Evolutionary conservation across 1,140 invertebrate genomes (phyloP).

Genomic region (Yoshiicerus persimilis): DNA sequence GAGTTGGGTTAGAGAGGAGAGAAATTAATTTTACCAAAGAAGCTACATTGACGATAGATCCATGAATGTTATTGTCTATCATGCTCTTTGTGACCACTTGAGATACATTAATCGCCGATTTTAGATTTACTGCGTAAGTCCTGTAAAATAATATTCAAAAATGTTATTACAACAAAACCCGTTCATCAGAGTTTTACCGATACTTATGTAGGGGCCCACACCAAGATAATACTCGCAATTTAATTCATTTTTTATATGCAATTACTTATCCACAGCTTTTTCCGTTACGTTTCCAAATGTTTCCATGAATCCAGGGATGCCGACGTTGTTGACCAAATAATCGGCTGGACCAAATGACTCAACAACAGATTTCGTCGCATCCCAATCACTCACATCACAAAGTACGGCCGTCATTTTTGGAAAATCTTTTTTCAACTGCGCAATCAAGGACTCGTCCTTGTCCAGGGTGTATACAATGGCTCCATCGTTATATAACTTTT

Average conservation of each 20-base stretch:
- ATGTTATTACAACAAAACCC: neutral
- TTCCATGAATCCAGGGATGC: neutral
- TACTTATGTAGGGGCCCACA: too few species aligned
- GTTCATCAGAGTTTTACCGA: too few species aligned
- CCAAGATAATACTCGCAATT: too few species aligned
- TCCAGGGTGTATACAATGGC: slow-evolving; percentile 35
- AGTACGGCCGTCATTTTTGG: neutral
- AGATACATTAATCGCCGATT: slow-evolving; percentile 16
- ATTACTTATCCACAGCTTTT: neutral
- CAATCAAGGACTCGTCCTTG: slow-evolving; percentile 10
- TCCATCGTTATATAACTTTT: slow-evolving; percentile 27
- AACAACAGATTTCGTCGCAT: neutral
- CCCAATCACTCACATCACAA: slow-evolving; percentile 24
- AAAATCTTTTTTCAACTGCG: slow-evolving; percentile 21
- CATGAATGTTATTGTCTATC: neutral
- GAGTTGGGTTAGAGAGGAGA: too few species aligned
- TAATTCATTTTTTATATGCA: too few species aligned
- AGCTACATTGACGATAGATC: slow-evolving; percentile 34
- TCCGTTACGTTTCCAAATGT: neutral
- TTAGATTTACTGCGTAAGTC: slow-evolving; percentile 12
- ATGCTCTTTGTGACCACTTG: slow-evolving; percentile 15
- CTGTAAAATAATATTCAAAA: neutral
- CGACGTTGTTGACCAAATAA: slow-evolving; percentile 36
- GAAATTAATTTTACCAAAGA: slow-evolving; percentile 9
- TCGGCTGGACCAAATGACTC: neutral